A percentile compares a stretch with the other conserved stretches of the same genome.
These are phyloP conservation scores for Philaenus spumarius DNA, from an alignment of 1,140 invertebrate genomes.

Conservation along the genomic window DNA sequence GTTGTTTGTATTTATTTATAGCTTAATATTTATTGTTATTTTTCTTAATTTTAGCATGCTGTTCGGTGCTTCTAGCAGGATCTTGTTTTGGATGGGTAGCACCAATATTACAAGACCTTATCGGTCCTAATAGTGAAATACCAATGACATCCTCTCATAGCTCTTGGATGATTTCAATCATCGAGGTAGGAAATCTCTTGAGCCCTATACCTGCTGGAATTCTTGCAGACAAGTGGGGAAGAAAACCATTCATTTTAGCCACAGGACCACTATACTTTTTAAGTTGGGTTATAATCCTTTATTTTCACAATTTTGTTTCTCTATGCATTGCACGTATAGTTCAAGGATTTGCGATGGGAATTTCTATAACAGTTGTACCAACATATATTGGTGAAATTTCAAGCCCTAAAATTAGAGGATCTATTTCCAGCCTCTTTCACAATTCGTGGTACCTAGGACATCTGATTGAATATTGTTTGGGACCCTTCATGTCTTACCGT, in stretches of 20 bases:
- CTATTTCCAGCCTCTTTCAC: conserved; percentile 15
- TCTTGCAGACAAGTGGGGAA: conserved; percentile 64
- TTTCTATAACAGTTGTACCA: conserved; percentile 66
- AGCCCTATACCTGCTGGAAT: conserved; percentile 34
- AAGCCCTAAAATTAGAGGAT: conserved; percentile 25
- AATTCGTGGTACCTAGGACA: conserved; percentile 66
- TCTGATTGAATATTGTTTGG: conserved; percentile 65
- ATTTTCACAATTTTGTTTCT: conserved; percentile 45
- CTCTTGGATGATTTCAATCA: conserved; percentile 20
- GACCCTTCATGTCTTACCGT: conserved; percentile 61
- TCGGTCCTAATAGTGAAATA: conserved; percentile 3
- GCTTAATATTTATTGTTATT: too few species aligned
- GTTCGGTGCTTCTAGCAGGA: conserved; percentile 7
- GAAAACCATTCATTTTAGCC: conserved; percentile 59
- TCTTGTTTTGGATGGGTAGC: conserved; percentile 20
- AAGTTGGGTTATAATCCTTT: conserved; percentile 65
- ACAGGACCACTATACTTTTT: conserved; percentile 61
- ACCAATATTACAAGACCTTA: conserved; percentile 11
- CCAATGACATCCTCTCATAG: conserved; percentile 8
- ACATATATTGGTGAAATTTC: conserved; percentile 83
- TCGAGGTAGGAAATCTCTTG: conserved; percentile 17
- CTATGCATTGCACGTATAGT: conserved; percentile 18
- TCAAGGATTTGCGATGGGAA: conserved; percentile 59
- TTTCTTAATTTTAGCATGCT: conserved; percentile 8
- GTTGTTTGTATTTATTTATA: neutral